Conservation (phyloP, 2,888 invertebrate species). For the Drosophila phalerata region DNA sequence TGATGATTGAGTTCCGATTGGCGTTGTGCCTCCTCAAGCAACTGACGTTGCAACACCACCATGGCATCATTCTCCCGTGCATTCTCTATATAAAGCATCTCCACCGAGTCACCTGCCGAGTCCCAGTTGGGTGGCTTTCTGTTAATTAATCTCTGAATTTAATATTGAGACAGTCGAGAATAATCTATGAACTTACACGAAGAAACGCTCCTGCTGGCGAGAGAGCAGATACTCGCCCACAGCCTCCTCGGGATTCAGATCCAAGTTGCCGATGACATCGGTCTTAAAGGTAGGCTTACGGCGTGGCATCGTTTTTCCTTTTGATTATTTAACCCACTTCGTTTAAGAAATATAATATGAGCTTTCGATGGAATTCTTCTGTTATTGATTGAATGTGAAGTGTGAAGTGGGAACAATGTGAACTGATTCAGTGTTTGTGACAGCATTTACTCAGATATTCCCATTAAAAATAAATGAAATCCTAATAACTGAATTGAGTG, state of each 20-base stretch:
- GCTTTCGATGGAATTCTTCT: neutral
- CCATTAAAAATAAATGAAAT: neutral
- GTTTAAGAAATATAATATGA: constrained; percentile 26
- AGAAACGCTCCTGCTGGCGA: constrained; percentile 80
- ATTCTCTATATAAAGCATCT: constrained; percentile 82
- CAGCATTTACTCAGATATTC: neutral
- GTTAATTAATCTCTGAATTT: neutral
- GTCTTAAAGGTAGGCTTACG: constrained; percentile 82
- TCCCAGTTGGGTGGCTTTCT: constrained; percentile 85
- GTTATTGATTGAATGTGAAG: constrained; percentile 4
- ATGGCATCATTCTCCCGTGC: constrained; percentile 82
- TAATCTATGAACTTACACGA: constrained; percentile 74
- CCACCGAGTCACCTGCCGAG: constrained; percentile 83
- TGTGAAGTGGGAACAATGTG: constrained; percentile 6
- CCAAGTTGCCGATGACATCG: constrained; percentile 84
- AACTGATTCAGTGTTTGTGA: neutral
- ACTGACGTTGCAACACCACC: constrained; percentile 77
- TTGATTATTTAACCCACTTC: neutral
- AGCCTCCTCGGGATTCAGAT: constrained; percentile 82
- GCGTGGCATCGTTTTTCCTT: constrained; percentile 78
- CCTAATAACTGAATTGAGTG: neutral
- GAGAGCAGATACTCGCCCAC: constrained; percentile 83
- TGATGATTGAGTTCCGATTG: constrained; percentile 75
- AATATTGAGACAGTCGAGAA: rapidly evolving
- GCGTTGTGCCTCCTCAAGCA: constrained; percentile 77